Evolutionary conservation across 2,113 vertebrate species (phyloP), one percentile per base, ranked within the genome.

Genomic region (Bufo gargarizans): DNA sequence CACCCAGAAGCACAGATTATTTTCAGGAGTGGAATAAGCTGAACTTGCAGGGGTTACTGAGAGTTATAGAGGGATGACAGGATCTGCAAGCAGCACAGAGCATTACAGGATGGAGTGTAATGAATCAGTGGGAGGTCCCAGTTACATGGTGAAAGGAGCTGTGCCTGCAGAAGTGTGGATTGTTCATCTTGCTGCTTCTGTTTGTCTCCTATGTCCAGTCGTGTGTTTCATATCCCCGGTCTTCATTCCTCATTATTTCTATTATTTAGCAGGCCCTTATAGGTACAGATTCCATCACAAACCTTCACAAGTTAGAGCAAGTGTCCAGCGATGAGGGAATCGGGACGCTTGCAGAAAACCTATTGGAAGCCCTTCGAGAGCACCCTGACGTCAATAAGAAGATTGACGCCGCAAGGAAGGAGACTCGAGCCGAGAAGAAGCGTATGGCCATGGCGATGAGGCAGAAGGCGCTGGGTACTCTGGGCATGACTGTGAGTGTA

Each of bases 391-490:
- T 99, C 50, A 99, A 99, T 87, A 96, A 97, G 93, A 99, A 99
- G 95, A 99, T 99, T 0, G 98, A 99, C 0, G 98, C 98, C 0
- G 98, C 98, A 1, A 96, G 98, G 77, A 96, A 97, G 89, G 98
- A 99, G 92, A 99, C 98, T 0, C 95, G 98, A 7, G 96, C 98
- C 0, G 98, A 99, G 96, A 99, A 99, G 95, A 99, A 99, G 91
- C 95, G 98, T 0, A 98, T 99, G 98, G 98, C 98, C 55, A 99
- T 99, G 98, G 98, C 98, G 0, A 99, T 99, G 98, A 95, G 98
- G 82, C 97, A 99, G 93, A 99, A 99, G 91, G 98, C 98, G 17
- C 91, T 99, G 91, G 98, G 98, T 89, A 99, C 98, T 0, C 94
- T 99, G 90, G 98, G 98, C 90, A 99, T 99, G 98, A 99, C 97